Conservation (phyloP, 53 echinoderm and acorn worm species). For the Mesocentrotus franciscanus region DNA sequence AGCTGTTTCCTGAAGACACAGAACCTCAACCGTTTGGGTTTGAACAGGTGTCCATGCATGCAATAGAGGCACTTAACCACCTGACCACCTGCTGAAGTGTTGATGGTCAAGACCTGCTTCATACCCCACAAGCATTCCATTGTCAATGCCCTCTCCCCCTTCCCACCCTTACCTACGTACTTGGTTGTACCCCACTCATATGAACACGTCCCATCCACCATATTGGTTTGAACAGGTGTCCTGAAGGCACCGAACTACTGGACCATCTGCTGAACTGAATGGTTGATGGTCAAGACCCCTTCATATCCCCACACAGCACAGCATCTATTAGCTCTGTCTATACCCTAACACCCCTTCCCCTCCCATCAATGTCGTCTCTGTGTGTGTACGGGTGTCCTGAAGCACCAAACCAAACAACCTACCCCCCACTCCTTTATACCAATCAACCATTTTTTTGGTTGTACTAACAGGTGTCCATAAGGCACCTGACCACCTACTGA, state of each 20-base stretch:
- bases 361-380: too few relatives aligned
- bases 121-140: neutral
- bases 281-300: slow-evolving; percentile 31
- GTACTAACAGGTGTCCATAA: too few relatives aligned
- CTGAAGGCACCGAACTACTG: neutral
- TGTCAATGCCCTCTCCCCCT: neutral
- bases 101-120: neutral
- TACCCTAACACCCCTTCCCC: too few relatives aligned
- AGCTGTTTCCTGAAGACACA: too few relatives aligned
- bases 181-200: too few relatives aligned
- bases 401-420: too few relatives aligned
- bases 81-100: neutral
- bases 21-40: neutral
- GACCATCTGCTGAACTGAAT: neutral
- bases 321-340: neutral
- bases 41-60: neutral
- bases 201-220: too few relatives aligned
- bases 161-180: neutral
- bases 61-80: neutral
- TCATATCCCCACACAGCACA: neutral
- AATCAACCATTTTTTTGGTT: too few relatives aligned
- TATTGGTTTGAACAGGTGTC: slow-evolving; percentile 2
- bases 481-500: too few relatives aligned
- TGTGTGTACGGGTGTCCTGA: too few relatives aligned
- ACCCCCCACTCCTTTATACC: too few relatives aligned